phyloP scores from a whole-genome alignment of 2,797 vertebrate genomes.

The Emydoidea blandingii region DNA sequence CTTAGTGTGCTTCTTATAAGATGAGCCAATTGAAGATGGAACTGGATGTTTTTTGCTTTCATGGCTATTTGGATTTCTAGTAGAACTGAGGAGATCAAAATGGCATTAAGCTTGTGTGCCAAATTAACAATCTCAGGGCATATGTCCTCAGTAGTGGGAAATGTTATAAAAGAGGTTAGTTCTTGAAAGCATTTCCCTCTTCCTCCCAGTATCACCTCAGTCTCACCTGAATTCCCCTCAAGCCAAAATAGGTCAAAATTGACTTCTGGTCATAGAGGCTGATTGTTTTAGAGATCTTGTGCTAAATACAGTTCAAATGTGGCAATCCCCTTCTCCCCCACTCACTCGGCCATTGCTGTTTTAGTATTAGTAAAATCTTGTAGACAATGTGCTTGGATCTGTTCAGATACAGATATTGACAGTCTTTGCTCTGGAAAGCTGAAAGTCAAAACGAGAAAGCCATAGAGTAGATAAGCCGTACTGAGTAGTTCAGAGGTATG shows the following conservation, averaged over 20 bases:
- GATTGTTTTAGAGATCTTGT: not conserved
- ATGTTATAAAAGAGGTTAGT: not conserved
- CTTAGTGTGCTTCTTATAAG: not conserved
- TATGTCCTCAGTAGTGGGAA: not conserved
- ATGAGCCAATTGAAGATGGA: not conserved
- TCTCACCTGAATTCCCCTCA: not conserved
- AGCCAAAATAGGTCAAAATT: not conserved
- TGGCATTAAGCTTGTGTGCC: not conserved
- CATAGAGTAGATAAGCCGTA: accelerated
- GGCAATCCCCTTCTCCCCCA: not conserved
- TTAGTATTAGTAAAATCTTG: not conserved
- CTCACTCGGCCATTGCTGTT: not conserved
- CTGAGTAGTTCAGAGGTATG: not conserved
- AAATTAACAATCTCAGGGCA: not conserved
- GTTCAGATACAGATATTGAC: not conserved
- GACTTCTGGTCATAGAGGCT: not conserved
- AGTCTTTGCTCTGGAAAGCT: not conserved
- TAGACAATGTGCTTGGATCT: not conserved
- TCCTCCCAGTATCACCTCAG: not conserved
- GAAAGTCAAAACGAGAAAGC: not conserved
- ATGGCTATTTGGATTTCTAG: not conserved
- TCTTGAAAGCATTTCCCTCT: not conserved
- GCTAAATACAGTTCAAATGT: not conserved
- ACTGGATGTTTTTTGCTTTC: not conserved
- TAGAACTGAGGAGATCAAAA: not conserved